Percentiles rank a stretch among this genome's conserved stretches.
Evolutionary conservation across 2,888 invertebrate genomes (phyloP).

Genomic region (Microplitis manilae): DNA sequence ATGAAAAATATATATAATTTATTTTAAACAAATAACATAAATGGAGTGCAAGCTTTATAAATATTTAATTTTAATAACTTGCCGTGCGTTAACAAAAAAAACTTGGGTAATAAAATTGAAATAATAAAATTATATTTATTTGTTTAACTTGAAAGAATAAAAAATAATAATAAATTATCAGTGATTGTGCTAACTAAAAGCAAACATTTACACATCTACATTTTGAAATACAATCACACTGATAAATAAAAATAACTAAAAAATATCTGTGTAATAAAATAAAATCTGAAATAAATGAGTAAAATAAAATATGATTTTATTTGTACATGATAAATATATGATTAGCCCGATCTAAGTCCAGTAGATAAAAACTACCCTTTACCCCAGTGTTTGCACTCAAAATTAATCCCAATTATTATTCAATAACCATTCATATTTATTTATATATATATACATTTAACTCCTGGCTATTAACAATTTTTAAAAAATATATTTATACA

Average conservation of each 20-base stretch:
- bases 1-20: no score
- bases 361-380: slow-evolving; percentile 55
- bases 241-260: slow-evolving; percentile 20
- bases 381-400: slow-evolving; percentile 66
- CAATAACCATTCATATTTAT: slow-evolving; percentile 23
- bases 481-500: not conserved
- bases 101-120: not conserved
- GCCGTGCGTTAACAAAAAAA: not conserved
- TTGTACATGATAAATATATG: slow-evolving; percentile 22
- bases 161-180: not conserved
- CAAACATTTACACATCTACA: not conserved
- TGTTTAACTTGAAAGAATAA: not conserved
- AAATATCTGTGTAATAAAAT: slow-evolving; percentile 7
- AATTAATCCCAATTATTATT: slow-evolving; percentile 41
- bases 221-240: slow-evolving; percentile 13
- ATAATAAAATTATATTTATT: slow-evolving; percentile 15
- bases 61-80: not conserved
- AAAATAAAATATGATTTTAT: slow-evolving; percentile 26
- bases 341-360: not conserved
- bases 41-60: not conserved
- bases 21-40: not conserved
- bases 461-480: slow-evolving; percentile 26
- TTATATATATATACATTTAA: slow-evolving; percentile 45
- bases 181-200: slow-evolving; percentile 9
- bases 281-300: slow-evolving; percentile 29